phyloP scores from a whole-genome alignment of 1,140 invertebrate genomes.

The Caenorhabditis inopinata region DNA sequence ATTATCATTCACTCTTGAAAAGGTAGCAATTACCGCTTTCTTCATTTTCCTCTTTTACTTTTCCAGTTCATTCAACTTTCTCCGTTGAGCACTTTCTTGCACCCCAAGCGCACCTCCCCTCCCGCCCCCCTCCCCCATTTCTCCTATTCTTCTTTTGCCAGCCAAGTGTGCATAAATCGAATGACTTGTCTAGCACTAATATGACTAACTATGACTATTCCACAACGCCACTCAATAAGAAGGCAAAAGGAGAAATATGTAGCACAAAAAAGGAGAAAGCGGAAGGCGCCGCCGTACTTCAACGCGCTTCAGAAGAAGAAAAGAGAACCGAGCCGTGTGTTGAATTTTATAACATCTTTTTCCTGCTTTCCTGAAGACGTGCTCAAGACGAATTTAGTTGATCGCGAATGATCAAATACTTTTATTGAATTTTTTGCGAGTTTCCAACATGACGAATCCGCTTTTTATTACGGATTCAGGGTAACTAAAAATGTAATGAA shows the following conservation, averaged over 20 bases:
- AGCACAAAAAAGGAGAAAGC: not conserved
- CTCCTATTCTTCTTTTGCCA: not conserved
- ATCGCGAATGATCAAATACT: too few species aligned
- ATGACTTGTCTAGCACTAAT: not conserved
- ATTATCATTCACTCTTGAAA: not conserved
- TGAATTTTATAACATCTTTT: constrained; percentile 12
- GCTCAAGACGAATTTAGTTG: too few species aligned
- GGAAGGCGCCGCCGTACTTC: not conserved
- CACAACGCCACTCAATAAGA: constrained; percentile 15
- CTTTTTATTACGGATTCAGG: too few species aligned
- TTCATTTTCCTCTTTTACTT: too few species aligned
- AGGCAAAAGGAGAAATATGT: not conserved
- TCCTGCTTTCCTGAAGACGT: not conserved
- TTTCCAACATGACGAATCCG: too few species aligned
- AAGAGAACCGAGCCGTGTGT: not conserved
- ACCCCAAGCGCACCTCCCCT: not conserved
- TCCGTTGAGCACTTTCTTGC: not conserved
- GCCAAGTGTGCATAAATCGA: constrained; percentile 31
- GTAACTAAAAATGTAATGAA: too few species aligned
- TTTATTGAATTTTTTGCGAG: not conserved
- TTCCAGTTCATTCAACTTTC: constrained; percentile 24
- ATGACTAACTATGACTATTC: constrained; percentile 19
- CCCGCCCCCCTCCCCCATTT: not conserved
- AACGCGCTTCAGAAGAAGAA: not conserved
- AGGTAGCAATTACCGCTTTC: constrained; percentile 4